A percentile compares a stretch with the other conserved stretches of the same genome.
Evolutionary conservation across 1,140 invertebrate species (phyloP).

Genomic region (Bombus confusus): DNA sequence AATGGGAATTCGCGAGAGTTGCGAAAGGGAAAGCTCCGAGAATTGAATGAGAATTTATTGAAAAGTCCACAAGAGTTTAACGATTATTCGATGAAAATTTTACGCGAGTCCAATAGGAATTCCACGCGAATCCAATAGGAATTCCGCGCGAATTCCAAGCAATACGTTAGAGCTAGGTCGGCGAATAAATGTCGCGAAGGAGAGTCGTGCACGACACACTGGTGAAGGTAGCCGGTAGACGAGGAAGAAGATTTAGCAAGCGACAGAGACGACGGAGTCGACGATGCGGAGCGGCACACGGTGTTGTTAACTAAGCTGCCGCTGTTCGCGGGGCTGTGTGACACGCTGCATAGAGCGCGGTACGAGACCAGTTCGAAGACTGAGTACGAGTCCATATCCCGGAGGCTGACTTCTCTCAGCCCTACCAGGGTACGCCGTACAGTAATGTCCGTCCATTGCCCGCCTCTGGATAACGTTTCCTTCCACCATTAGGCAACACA

Average conservation of each 20-base stretch:
- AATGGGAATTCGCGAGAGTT: background rate
- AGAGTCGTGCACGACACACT: constrained; percentile 7
- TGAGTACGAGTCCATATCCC: constrained; percentile 72
- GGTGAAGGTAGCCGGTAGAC: background rate
- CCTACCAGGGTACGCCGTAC: constrained; percentile 71
- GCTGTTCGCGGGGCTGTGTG: constrained; percentile 41
- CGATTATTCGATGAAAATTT: too few relatives aligned
- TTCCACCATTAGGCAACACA: constrained; percentile 65
- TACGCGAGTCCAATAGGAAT: too few relatives aligned
- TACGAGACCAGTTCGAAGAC: constrained; percentile 70
- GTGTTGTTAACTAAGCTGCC: constrained; percentile 39
- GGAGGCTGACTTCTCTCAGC: constrained; percentile 74
- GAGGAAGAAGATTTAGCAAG: background rate
- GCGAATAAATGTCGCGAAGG: background rate
- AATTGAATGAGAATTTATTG: too few relatives aligned
- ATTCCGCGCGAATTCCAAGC: background rate
- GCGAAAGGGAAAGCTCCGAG: background rate
- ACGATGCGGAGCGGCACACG: constrained; percentile 34
- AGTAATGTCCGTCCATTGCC: constrained; percentile 61
- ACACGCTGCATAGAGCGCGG: constrained; percentile 57
- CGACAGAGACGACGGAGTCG: background rate
- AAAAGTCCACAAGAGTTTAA: too few relatives aligned
- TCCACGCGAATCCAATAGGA: too few relatives aligned
- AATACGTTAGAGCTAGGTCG: background rate
- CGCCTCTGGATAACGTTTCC: constrained; percentile 72